Base-by-base conservation (phyloP, 2,797 vertebrate genomes). In the Cossypha polioptera region DNA sequence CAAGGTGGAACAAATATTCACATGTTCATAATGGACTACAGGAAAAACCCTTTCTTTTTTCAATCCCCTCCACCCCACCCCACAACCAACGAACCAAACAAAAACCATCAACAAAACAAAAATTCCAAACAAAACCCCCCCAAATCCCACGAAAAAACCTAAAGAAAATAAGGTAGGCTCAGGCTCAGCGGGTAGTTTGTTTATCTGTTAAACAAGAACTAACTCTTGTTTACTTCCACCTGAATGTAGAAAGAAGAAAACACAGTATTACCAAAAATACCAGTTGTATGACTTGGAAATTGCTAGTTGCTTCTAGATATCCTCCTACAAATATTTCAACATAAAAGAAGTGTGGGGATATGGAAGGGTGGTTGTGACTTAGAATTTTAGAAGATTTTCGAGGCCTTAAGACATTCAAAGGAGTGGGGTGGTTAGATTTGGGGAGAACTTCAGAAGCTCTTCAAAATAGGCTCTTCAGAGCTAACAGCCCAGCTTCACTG, bases 41-140 rank as follows among this genome's bases (percentile, higher is more conserved):
- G 40, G 28, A 43, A 81, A 87, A 40, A 1, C 1, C 26, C 54
- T 40, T 43, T 55, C 2, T 26, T 58, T 55, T 31, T 65, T 25
- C 8, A 55, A 26, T 13, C 13, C 10, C 3, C 10, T n/a, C 28
- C 21, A 38, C 10, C 4, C 5, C 20, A 35, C 7, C 8, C 16
- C 26, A 31, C 26, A 55, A 21, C 6, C 10, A 21, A 36, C 16
- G 21, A 43, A n/a, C 9, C 29, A 22, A 38, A 24, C 15, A 22
- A 40, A 72, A 65, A 26, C 25, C 1, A 4, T 18, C 40, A 7
- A 59, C 53, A 6, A 45, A 45, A 31, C 9, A 43, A 33, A 54
- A 28, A 13, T 31, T 10, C 9, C 16, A 31, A 21, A 47, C 7
- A 65, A 40, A 8, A 0, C 7, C 3, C 7, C 5, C 5, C 3